A percentile compares a stretch with the other conserved stretches of the same genome.
Conservation (phyloP, 2,888 invertebrate species). For the Dryadula phaetusa region DNA sequence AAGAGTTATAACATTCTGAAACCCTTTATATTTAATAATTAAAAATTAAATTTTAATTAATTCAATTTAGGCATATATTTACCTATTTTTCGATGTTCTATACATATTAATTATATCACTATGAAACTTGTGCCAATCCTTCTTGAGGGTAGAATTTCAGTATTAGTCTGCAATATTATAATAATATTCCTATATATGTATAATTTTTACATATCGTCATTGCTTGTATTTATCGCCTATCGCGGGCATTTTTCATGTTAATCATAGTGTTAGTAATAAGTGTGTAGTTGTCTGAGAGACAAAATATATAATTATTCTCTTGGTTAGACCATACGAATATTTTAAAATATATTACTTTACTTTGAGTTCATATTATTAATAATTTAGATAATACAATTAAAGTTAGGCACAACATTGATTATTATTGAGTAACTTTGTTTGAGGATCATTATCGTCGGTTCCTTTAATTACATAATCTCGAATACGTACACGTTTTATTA, state of each 20-base stretch:
- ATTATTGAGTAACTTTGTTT: neutral
- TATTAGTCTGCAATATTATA: slow-evolving; percentile 29
- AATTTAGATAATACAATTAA: slow-evolving; percentile 4
- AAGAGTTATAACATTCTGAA: slow-evolving; percentile 35
- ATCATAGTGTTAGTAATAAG: slow-evolving; percentile 9
- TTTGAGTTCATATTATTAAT: slow-evolving; percentile 7
- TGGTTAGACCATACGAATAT: slow-evolving; percentile 24
- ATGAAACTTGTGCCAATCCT: slow-evolving; percentile 40
- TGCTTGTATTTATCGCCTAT: neutral
- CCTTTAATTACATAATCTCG: neutral
- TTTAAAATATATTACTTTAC: neutral
- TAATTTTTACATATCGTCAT: slow-evolving; percentile 13
- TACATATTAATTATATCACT: slow-evolving; percentile 37
- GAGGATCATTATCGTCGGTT: neutral
- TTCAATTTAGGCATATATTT: slow-evolving; percentile 39
- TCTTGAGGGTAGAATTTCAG: slow-evolving; percentile 33
- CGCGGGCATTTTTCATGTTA: slow-evolving; percentile 8
- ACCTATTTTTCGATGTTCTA: slow-evolving; percentile 45
- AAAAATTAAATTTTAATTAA: slow-evolving; percentile 25
- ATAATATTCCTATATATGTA: slow-evolving; percentile 3
- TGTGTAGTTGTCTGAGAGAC: slow-evolving; percentile 22
- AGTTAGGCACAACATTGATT: neutral
- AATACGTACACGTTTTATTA: slow-evolving; percentile 7
- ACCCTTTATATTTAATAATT: slow-evolving; percentile 28
- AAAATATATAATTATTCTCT: slow-evolving; percentile 6